Percentiles rank a stretch among this genome's conserved stretches.
Evolutionary conservation across 2,113 vertebrate species (phyloP).

Genomic region (Pseudorhombus dupliciocellatus): DNA sequence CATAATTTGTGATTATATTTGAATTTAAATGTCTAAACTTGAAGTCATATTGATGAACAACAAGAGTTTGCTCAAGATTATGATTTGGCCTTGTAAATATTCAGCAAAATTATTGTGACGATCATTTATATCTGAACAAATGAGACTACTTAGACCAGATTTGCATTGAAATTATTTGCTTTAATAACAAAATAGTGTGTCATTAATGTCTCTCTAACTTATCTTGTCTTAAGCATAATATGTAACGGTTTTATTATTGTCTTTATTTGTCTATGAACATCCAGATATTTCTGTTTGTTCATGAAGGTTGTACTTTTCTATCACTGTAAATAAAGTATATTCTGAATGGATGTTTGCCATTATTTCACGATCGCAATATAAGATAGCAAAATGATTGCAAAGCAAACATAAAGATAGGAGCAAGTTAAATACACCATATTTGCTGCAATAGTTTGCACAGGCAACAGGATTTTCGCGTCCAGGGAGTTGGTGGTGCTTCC

Average conservation of each 20-base stretch:
- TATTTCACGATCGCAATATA: not conserved
- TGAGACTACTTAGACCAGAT: not conserved
- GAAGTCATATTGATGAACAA: not conserved
- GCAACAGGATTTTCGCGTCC: too few species aligned
- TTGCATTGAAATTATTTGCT: not conserved
- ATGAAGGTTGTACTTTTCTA: conserved; percentile 9
- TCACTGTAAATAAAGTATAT: conserved; percentile 47
- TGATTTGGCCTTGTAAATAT: not conserved
- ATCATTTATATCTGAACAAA: not conserved
- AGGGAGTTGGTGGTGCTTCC: too few species aligned
- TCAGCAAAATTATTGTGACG: not conserved
- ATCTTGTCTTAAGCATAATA: not conserved
- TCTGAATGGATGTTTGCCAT: conserved; percentile 8
- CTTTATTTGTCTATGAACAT: not conserved
- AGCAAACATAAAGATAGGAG: too few species aligned
- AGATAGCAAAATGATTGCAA: too few species aligned
- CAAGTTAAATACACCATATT: too few species aligned
- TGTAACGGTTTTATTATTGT: not conserved
- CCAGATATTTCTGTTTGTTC: not conserved
- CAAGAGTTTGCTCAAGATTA: not conserved
- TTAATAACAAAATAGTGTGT: not conserved
- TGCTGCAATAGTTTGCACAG: too few species aligned
- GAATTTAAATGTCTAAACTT: not conserved
- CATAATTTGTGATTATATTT: not conserved
- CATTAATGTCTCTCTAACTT: not conserved